A percentile compares a stretch with the other conserved stretches of the same genome.
These are phyloP conservation scores for Oxygymnocypris stewartii DNA, from an alignment of 2,113 vertebrate genomes.

Conservation along the genomic window DNA sequence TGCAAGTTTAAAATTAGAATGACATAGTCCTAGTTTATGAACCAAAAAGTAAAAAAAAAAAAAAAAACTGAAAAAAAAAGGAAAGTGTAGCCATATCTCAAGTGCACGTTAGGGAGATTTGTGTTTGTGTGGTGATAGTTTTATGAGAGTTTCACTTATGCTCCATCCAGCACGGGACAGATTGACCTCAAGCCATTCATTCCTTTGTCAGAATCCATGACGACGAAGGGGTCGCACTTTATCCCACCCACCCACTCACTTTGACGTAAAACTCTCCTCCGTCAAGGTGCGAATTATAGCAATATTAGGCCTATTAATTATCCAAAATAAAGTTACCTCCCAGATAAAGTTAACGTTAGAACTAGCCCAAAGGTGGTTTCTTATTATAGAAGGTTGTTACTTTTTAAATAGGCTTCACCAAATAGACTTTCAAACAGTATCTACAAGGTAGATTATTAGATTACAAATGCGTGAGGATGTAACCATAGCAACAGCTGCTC, in stretches of 20 bases:
- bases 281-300: neutral
- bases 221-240: constrained; percentile 31
- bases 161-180: constrained; percentile 33
- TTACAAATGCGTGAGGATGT: neutral
- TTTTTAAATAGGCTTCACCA: neutral
- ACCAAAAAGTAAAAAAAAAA: neutral
- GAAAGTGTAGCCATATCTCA: neutral
- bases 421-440: neutral
- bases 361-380: neutral
- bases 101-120: neutral
- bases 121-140: constrained; percentile 31
- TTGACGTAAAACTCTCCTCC: neutral
- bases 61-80: neutral
- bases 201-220: constrained; percentile 36
- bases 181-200: constrained; percentile 27
- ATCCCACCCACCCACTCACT: neutral
- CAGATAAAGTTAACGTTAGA: neutral
- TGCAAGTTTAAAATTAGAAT: neutral
- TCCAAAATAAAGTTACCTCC: neutral
- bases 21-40: neutral
- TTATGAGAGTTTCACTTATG: neutral
- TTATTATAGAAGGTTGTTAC: no score
- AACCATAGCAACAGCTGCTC: neutral
- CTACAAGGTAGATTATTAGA: neutral
- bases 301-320: neutral